A percentile compares a stretch with the other conserved stretches of the same genome.
phyloP scores from a whole-genome alignment of 2,113 vertebrate genomes.

The Myocastor coypus region DNA sequence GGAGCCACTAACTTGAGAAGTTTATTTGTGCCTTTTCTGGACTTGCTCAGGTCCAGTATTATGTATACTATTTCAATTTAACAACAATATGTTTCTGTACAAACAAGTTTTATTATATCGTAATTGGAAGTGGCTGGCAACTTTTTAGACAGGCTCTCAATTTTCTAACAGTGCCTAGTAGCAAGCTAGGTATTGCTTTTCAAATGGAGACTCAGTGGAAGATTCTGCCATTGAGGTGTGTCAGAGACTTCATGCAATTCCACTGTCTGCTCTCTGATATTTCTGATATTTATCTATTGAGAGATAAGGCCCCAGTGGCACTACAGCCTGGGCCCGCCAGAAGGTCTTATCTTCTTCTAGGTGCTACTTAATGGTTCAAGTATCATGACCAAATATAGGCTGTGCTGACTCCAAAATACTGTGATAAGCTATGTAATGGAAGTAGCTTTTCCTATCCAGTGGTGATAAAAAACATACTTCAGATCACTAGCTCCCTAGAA shows the following conservation, averaged over 20 bases:
- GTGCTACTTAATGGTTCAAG: neutral
- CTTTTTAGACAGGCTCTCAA: neutral
- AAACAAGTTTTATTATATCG: conserved; percentile 14
- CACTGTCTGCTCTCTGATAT: neutral
- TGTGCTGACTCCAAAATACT: neutral
- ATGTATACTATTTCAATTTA: neutral
- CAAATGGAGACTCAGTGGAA: conserved; percentile 7
- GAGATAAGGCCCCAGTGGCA: conserved; percentile 5
- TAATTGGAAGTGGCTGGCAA: neutral
- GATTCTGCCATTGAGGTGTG: neutral
- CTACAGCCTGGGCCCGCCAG: neutral
- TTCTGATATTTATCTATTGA: neutral
- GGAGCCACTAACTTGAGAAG: neutral
- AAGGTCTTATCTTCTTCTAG: neutral
- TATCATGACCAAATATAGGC: neutral
- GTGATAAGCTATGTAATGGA: neutral
- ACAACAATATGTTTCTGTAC: neutral
- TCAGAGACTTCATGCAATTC: neutral
- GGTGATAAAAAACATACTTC: neutral
- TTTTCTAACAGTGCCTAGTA: neutral
- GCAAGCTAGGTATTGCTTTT: conserved; percentile 21
- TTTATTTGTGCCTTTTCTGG: neutral
- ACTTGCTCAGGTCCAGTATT: neutral
- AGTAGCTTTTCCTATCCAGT: conserved; percentile 17
- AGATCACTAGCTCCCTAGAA: neutral